These are phyloP conservation scores for Sipha maydis DNA, from an alignment of 2,888 invertebrate species.

Conservation along the genomic window DNA sequence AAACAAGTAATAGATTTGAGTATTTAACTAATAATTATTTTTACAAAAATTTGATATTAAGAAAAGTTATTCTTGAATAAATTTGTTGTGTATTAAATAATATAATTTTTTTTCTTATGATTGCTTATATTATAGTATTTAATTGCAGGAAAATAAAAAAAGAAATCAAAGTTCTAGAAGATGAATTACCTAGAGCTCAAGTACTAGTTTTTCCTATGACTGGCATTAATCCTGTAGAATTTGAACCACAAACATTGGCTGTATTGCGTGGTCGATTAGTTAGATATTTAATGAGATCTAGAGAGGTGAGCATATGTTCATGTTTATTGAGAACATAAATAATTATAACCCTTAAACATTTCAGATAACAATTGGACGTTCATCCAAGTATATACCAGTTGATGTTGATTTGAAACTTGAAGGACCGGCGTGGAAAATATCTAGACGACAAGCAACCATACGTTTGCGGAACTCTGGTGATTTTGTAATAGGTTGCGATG, in stretches of 20 bases:
- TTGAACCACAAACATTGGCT: constrained; percentile 93
- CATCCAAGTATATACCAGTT: constrained; percentile 86
- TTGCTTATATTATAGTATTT: neutral
- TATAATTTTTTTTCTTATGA: neutral
- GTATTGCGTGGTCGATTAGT: constrained; percentile 91
- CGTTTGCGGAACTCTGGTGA: constrained; percentile 91
- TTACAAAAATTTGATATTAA: neutral
- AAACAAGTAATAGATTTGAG: constrained; percentile 71
- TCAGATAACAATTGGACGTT: constrained; percentile 90
- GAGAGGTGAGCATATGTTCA: constrained; percentile 73
- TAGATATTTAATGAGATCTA: constrained; percentile 91
- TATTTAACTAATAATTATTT: neutral
- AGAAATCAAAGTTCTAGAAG: constrained; percentile 89
- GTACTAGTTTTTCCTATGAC: constrained; percentile 90
- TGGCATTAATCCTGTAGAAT: constrained; percentile 84
- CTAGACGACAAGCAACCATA: constrained; percentile 91
- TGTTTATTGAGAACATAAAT: neutral
- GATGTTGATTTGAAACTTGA: constrained; percentile 94
- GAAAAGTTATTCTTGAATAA: too few species aligned
- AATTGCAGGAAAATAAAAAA: constrained; percentile 76
- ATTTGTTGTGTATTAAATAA: neutral
- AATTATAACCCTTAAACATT: neutral
- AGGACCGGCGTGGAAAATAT: constrained; percentile 94
- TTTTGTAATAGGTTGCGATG: constrained; percentile 94
- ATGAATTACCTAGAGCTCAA: constrained; percentile 90